These are phyloP conservation scores for Amphiprion percula DNA, from an alignment of 2,113 vertebrate genomes.

Conservation along the genomic window DNA sequence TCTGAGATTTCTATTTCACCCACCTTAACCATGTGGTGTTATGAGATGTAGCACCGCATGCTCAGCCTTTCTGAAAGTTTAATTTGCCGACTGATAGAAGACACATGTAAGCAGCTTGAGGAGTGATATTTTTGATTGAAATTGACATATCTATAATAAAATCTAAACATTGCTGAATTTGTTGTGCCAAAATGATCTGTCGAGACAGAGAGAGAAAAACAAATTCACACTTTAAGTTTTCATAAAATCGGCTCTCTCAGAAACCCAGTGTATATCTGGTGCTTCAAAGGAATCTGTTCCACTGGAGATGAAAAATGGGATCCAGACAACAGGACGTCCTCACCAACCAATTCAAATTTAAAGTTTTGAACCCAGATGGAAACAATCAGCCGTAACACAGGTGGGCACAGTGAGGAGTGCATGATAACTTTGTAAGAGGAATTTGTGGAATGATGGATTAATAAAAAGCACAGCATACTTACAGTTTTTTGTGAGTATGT, in stretches of 20 bases:
- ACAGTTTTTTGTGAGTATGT: neutral
- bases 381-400: constrained; percentile 44
- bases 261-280: neutral
- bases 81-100: constrained; percentile 57
- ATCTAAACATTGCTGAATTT: constrained; percentile 3
- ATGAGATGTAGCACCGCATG: constrained; percentile 33
- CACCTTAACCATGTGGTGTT: constrained; percentile 35
- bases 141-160: constrained; percentile 7
- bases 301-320: constrained; percentile 50
- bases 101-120: constrained; percentile 38
- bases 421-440: constrained; percentile 32
- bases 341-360: constrained; percentile 41
- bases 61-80: constrained; percentile 50
- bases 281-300: constrained; percentile 46
- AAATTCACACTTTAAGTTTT: neutral
- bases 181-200: neutral
- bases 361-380: constrained; percentile 46
- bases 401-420: constrained; percentile 40
- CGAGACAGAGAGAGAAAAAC: neutral
- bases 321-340: constrained; percentile 51
- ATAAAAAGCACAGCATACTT: neutral
- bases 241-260: constrained; percentile 11
- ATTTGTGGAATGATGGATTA: constrained; percentile 28
- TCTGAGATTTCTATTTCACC: constrained; percentile 52
- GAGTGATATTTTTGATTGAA: constrained; percentile 23